These are phyloP conservation scores for Cebidichthys violaceus DNA, from an alignment of 2,113 vertebrate species.

Conservation along the genomic window DNA sequence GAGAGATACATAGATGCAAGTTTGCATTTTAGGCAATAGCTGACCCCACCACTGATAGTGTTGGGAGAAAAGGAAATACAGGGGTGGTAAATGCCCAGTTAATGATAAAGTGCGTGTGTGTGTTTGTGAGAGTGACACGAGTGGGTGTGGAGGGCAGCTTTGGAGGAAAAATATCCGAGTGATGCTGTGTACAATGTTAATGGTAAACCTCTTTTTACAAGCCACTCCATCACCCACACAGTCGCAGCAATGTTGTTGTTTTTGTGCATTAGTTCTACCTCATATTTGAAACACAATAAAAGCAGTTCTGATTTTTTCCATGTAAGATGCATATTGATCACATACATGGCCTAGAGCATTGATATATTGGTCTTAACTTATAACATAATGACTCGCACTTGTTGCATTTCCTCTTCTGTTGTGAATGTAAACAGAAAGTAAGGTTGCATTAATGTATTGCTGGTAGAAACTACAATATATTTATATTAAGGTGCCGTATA, in stretches of 20 bases:
- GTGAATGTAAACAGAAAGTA: constrained; percentile 4
- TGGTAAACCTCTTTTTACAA: constrained; percentile 17
- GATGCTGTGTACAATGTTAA: not conserved
- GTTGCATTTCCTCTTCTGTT: not conserved
- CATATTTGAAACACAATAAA: constrained; percentile 11
- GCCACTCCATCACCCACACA: constrained; percentile 35
- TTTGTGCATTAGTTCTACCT: constrained; percentile 15
- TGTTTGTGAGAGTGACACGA: constrained; percentile 17
- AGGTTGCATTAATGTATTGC: not conserved
- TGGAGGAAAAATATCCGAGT: constrained; percentile 3
- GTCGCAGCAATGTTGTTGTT: constrained; percentile 6
- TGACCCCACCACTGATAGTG: constrained; percentile 20
- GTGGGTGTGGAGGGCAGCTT: constrained; percentile 12
- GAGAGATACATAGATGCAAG: not conserved
- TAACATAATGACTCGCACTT: not conserved
- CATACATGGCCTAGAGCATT: not conserved
- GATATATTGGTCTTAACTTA: constrained; percentile 1
- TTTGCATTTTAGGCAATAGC: constrained; percentile 23
- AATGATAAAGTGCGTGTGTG: constrained; percentile 38
- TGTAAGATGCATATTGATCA: not conserved
- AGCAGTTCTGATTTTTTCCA: not conserved
- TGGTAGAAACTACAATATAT: not conserved
- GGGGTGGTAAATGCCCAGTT: constrained; percentile 20
- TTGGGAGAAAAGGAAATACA: constrained; percentile 36
- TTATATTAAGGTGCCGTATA: not conserved